phyloP scores from a whole-genome alignment of 2,113 vertebrate genomes.

The Oenanthe melanoleuca region DNA sequence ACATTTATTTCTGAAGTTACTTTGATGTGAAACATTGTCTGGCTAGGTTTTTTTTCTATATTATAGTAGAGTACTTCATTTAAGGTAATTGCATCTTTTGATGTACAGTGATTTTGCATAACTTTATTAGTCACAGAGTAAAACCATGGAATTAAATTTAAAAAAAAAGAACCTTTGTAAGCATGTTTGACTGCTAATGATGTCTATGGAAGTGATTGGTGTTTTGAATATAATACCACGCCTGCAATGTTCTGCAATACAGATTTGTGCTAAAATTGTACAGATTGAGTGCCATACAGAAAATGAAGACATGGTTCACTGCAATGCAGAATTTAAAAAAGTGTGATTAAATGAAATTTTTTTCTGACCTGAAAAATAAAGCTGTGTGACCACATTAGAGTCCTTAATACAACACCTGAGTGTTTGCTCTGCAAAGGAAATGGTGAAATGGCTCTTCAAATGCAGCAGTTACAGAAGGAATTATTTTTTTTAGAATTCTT shows the following conservation, averaged over 20 bases:
- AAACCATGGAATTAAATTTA: neutral
- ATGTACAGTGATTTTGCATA: neutral
- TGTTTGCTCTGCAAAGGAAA: neutral
- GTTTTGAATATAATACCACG: neutral
- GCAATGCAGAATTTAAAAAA: neutral
- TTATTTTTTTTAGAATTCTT: neutral
- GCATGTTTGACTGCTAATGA: neutral
- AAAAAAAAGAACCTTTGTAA: neutral
- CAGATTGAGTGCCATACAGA: neutral
- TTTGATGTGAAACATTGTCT: neutral
- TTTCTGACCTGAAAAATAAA: neutral
- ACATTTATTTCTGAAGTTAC: neutral
- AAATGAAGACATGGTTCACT: neutral
- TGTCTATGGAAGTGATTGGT: neutral
- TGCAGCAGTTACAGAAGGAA: neutral
- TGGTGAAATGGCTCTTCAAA: neutral
- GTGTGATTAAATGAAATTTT: neutral
- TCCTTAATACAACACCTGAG: neutral
- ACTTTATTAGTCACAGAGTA: neutral
- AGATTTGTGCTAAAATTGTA: neutral
- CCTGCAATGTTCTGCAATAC: neutral
- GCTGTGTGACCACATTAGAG: neutral
- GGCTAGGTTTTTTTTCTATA: neutral
- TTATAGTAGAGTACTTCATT: neutral
- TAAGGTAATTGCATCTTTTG: conserved; percentile 8